Conservation (phyloP, 2,113 vertebrate species). For the Laterallus jamaicensis region DNA sequence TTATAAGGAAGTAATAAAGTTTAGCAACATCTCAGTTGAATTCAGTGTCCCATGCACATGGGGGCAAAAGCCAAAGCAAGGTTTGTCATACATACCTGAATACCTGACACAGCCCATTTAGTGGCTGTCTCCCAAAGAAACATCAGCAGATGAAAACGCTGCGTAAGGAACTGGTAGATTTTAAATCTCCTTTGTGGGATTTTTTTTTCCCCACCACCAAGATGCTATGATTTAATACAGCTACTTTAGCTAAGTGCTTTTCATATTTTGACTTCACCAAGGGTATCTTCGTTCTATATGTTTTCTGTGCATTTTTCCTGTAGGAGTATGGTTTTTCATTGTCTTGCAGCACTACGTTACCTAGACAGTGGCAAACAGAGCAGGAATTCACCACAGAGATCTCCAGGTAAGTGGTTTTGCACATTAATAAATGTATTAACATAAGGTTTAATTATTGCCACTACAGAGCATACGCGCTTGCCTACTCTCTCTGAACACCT, state of each 20-base stretch:
- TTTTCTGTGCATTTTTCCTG: neutral
- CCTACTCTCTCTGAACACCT: neutral
- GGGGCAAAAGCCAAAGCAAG: neutral
- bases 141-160: neutral
- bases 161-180: neutral
- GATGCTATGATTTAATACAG: neutral
- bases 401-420: neutral
- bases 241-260: neutral
- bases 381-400: neutral
- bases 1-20: neutral
- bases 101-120: neutral
- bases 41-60: neutral
- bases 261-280: neutral
- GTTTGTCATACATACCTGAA: rapidly evolving
- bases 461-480: neutral
- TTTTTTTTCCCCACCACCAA: rapidly evolving
- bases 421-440: neutral
- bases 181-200: neutral
- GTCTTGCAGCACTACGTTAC: neutral
- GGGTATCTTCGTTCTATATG: neutral
- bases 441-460: neutral
- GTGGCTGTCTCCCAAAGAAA: neutral
- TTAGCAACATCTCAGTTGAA: neutral
- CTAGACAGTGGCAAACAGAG: neutral
- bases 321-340: neutral